These are phyloP conservation scores for Diabrotica virgifera DNA, from an alignment of 1,140 invertebrate species.

Conservation along the genomic window DNA sequence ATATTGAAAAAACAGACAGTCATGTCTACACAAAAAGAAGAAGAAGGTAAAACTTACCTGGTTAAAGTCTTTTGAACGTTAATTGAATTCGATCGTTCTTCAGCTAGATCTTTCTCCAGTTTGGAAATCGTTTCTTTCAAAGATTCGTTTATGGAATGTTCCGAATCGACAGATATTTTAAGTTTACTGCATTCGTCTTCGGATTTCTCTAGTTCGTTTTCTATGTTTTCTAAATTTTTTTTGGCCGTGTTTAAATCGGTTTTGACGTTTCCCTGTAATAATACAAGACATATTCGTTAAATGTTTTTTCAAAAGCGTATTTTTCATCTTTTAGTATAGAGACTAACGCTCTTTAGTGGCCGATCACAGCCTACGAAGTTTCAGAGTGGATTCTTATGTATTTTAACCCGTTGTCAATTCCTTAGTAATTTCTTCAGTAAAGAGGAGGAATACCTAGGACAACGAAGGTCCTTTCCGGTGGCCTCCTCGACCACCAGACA, in stretches of 20 bases:
- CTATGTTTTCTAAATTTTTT: constrained; percentile 45
- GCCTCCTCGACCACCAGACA: no score
- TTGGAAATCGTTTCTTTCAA: constrained; percentile 40
- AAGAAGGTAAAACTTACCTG: constrained; percentile 40
- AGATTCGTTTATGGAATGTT: constrained; percentile 39
- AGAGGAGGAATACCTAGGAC: no score
- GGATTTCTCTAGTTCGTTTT: constrained; percentile 42
- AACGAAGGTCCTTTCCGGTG: no score
- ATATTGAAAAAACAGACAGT: no score
- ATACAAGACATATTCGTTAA: background rate
- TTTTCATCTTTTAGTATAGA: no score
- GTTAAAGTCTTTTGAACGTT: constrained; percentile 47
- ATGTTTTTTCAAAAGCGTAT: no score
- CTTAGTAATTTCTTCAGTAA: no score
- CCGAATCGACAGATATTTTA: constrained; percentile 39
- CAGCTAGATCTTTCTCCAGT: constrained; percentile 43
- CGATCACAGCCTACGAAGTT: no score
- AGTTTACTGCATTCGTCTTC: constrained; percentile 44
- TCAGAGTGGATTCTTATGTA: no score
- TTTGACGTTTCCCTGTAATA: constrained; percentile 37
- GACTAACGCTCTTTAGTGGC: no score
- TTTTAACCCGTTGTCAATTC: no score
- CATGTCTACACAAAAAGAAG: no score
- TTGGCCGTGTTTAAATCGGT: constrained; percentile 44
- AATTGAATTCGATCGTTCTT: constrained; percentile 43